Evolutionary conservation across 2,888 invertebrate species (phyloP), one percentile per base, ranked within the genome.

Genomic region (Ophraella communa): DNA sequence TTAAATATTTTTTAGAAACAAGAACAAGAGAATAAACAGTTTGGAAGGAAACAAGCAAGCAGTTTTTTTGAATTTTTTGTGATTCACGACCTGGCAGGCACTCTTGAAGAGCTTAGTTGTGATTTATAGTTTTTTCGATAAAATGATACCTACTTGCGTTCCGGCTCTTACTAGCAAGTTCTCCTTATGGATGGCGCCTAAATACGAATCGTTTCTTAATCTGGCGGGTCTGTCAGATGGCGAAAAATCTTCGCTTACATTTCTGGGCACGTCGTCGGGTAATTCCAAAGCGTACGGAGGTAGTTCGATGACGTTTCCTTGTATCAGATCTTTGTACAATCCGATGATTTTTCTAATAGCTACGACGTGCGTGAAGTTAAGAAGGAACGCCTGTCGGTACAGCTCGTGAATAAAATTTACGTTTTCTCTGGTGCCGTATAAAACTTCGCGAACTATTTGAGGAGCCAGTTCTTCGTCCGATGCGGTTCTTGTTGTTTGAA

Each of bases 311-410:
- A 90, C 89, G 79, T 91, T 93, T 84, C 73, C 90, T 78, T 94
- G 94, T 84, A 98, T 96, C 92, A 98, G 94, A 82, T 98, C 96
- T 80, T 95, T 93, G 80, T 98, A 98, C 3, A 96, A 92, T 45
- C 92, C 89, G 72, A 98, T 94, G 44, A 96, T 94, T 75, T 93
- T 90, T 51, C 95, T 85, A 66, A 95, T 92, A 4, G 96, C 94
- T 67, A 91, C 90, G 11, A 95, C 92, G 81, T 96, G 94, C 58
- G 75, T 77, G 81, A 96, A 96, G 70, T 94, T 93, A 75, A 97
- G 84, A 52, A 96, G 85, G 83, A 97, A 94, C 30, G 96, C 95
- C 83, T 97, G 96, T 24, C 97, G 88, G 79, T 96, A 93, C 62
- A 97, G 88, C 83, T 98, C 98, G 77, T 97, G 94, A 24, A 97